These are phyloP conservation scores for Dolichomitus sp. DNA, from an alignment of 2,888 invertebrate genomes.

Conservation along the genomic window DNA sequence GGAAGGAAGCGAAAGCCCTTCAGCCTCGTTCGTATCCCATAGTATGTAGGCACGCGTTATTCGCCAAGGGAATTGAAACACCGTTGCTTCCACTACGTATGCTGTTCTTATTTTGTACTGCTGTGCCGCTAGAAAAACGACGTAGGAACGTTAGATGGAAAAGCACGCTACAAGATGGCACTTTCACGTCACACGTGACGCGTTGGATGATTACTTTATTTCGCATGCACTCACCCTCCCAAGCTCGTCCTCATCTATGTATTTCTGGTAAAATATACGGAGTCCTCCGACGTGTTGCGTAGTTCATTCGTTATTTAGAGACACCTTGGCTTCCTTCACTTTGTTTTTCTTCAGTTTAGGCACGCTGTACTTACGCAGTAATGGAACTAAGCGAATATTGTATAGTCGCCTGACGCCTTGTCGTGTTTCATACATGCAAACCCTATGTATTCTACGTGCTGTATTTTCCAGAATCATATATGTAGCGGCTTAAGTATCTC, in stretches of 20 bases:
- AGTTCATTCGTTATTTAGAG: conserved; percentile 71
- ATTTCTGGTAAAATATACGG: conserved; percentile 12
- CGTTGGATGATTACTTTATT: conserved; percentile 82
- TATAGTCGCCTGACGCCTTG: background rate
- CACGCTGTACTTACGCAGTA: conserved; percentile 1
- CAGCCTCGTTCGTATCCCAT: conserved; percentile 40
- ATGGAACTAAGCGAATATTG: conserved; percentile 22
- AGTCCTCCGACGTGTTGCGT: conserved; percentile 42
- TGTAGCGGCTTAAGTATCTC: conserved; percentile 1
- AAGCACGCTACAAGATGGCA: conserved; percentile 57
- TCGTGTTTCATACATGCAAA: conserved; percentile 21
- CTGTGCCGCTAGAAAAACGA: conserved; percentile 18
- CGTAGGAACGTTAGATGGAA: conserved; percentile 34
- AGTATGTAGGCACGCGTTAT: conserved; percentile 47
- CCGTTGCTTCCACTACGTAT: conserved; percentile 37
- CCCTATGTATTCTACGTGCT: background rate
- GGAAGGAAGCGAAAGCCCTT: conserved; percentile 69
- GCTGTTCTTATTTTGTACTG: conserved; percentile 46
- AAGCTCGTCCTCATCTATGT: conserved; percentile 13
- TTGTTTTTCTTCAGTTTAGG: conserved; percentile 31
- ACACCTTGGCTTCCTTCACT: conserved; percentile 37
- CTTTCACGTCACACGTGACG: conserved; percentile 78
- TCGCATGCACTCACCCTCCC: conserved; percentile 68
- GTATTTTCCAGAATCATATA: conserved; percentile 1
- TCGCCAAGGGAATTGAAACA: conserved; percentile 52